Conservation (phyloP, 1,140 invertebrate genomes). For the Drosophila lowei region DNA sequence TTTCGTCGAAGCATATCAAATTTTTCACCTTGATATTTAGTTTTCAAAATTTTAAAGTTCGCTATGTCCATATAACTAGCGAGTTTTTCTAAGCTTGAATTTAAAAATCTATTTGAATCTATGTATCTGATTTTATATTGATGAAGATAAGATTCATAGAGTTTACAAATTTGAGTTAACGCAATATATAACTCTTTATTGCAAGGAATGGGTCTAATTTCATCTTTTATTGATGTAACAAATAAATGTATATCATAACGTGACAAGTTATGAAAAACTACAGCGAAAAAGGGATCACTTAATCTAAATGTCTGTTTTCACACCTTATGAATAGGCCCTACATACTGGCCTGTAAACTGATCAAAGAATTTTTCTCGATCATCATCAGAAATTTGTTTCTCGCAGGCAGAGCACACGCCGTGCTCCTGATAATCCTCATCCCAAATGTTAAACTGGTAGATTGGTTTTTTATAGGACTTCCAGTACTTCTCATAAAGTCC, state of each 20-base stretch:
- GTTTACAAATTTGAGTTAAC: too few species aligned
- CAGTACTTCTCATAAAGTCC: constrained; percentile 12
- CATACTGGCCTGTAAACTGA: background rate
- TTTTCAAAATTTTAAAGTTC: too few species aligned
- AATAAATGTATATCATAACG: constrained; percentile 8
- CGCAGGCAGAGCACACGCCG: background rate
- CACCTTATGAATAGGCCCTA: background rate
- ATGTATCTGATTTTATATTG: background rate
- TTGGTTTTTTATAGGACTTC: background rate
- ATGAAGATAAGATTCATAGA: too few species aligned
- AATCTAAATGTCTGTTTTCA: background rate
- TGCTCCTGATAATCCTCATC: background rate
- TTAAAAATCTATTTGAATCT: constrained; percentile 3
- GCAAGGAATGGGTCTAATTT: background rate
- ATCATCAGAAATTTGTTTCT: background rate
- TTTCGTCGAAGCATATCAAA: background rate
- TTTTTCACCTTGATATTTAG: too few species aligned
- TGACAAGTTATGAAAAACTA: background rate
- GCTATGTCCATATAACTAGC: background rate
- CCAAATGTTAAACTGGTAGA: background rate
- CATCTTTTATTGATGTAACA: background rate
- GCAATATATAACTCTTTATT: too few species aligned
- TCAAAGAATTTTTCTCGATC: background rate
- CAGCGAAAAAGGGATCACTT: background rate
- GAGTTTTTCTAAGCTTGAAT: constrained; percentile 3